Evolutionary conservation across 2,113 vertebrate species (phyloP).

Genomic region (Poeciliopsis prolifica): DNA sequence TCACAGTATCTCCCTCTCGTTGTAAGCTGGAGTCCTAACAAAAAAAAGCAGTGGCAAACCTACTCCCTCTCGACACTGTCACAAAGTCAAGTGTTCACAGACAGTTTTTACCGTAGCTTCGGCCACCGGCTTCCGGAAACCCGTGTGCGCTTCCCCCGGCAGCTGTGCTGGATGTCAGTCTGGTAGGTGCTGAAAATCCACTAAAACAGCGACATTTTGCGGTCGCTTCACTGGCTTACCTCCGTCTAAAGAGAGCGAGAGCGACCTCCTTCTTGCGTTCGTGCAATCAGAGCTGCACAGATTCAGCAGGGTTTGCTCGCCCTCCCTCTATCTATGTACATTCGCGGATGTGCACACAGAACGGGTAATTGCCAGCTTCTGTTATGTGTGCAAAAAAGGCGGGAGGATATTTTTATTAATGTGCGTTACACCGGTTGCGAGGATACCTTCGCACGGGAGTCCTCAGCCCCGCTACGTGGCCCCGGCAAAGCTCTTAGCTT

Average conservation of each 20-base stretch:
- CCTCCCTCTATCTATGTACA: slow-evolving; percentile 6
- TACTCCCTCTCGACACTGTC: slow-evolving; percentile 65
- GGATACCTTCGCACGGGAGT: slow-evolving; percentile 55
- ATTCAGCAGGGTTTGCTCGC: slow-evolving; percentile 54
- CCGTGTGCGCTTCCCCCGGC: slow-evolving; percentile 8
- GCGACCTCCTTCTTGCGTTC: slow-evolving; percentile 76
- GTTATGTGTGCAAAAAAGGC: neutral
- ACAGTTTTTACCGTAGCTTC: slow-evolving; percentile 22
- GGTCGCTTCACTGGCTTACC: slow-evolving; percentile 68
- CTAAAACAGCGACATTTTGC: slow-evolving; percentile 44
- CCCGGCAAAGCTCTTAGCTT: slow-evolving; percentile 64
- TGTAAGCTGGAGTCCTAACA: slow-evolving; percentile 46
- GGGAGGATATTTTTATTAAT: slow-evolving; percentile 6
- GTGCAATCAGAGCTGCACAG: slow-evolving; percentile 75
- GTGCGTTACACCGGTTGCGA: slow-evolving; percentile 11
- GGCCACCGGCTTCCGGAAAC: slow-evolving; percentile 18
- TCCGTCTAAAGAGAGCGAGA: slow-evolving; percentile 40
- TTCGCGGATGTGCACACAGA: slow-evolving; percentile 46
- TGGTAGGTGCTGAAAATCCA: slow-evolving; percentile 35
- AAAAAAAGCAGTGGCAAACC: slow-evolving; percentile 53
- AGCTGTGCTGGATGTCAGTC: slow-evolving; percentile 52
- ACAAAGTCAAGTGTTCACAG: slow-evolving; percentile 55
- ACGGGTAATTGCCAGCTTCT: neutral
- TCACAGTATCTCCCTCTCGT: slow-evolving; percentile 7
- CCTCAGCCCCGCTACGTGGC: slow-evolving; percentile 78